Evolutionary conservation across 1,140 invertebrate species (phyloP), one percentile per base, ranked within the genome.

Genomic region (Hylyphantes graminicola): DNA sequence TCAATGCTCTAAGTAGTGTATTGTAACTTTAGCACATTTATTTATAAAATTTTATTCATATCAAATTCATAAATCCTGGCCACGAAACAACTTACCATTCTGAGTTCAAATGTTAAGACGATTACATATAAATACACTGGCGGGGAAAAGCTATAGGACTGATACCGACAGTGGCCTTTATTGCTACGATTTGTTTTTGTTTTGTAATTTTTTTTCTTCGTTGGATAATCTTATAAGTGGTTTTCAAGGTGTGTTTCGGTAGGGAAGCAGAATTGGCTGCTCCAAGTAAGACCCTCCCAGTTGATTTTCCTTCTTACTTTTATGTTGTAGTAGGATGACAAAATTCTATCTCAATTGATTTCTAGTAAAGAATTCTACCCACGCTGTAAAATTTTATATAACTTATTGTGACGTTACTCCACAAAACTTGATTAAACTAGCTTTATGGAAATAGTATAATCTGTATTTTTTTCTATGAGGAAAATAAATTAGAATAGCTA

Each of bases 191-290:
- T 81, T 81, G 55, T 80, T 80, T 80, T 80, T 80, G 65, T 19
- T 80, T 50, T 76, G 57, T 68, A 9, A 19, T 79, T 54, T 68
- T 73, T 72, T 81, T 81, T 59, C 78, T 59, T 68, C 68, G 55
- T 68, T 81, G 64, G 79, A 81, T 81, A 81, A 81, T 81, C 79
- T 81, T 81, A 81, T 81, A 81, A 81, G 79, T 81, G 79, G 79
- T 81, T 81, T 81, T 81, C 79, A 81, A 81, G 68, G 79, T 81
- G 79, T 81, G 79, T 73, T 73, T 61, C 79, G 67, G 35, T 53
- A 70, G 59, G 67, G 79, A 81, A 81, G 73, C 73, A 81, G 79
- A 73, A 73, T 81, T 81, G 67, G 55, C 53, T 81, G 68, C 35
- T 35, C 50, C 57, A 72, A 80, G 77, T 70, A 80, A 80, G 67